A percentile compares a stretch with the other conserved stretches of the same genome.
These are phyloP conservation scores for Capra hircus DNA, from an alignment of 2,113 vertebrate species.

Conservation along the genomic window DNA sequence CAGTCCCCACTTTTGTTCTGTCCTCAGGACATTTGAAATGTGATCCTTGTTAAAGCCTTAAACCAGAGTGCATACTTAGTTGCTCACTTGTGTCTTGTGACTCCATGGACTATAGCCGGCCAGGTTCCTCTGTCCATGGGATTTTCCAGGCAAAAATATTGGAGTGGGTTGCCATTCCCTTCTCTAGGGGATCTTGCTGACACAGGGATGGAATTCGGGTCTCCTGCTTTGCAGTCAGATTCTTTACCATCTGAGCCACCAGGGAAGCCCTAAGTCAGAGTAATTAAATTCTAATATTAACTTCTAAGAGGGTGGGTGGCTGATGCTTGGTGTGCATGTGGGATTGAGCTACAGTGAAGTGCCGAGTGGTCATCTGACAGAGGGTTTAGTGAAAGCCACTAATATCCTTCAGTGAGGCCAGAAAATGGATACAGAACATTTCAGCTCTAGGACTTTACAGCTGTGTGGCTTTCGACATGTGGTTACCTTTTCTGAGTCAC, in stretches of 20 bases:
- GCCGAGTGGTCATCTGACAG: background rate
- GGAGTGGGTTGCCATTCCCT: background rate
- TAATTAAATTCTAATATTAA: background rate
- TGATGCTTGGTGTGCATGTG: background rate
- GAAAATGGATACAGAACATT: background rate
- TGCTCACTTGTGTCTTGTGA: background rate
- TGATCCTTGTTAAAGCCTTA: background rate
- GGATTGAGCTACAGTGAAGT: background rate
- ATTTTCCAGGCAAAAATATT: background rate
- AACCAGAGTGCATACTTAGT: background rate
- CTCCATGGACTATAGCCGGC: background rate
- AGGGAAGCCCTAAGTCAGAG: background rate
- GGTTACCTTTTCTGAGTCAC: background rate
- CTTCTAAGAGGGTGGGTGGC: background rate
- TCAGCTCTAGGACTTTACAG: background rate
- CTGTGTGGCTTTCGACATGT: background rate
- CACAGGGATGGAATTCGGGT: accelerated
- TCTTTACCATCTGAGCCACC: background rate
- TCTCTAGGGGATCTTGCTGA: background rate
- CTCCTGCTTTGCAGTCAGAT: background rate
- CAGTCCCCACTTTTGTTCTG: background rate
- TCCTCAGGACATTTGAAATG: background rate
- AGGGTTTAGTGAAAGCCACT: background rate
- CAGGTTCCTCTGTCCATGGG: background rate
- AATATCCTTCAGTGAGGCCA: background rate